These are phyloP conservation scores for human DNA, from an alignment of 2,113 vertebrate species.

Conservation along the genomic window GRCh38 chr3:117127001-117127500, in stretches of 20 bases:
- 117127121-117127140: not conserved
- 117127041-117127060: not conserved
- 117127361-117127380: not conserved
- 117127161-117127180: not conserved
- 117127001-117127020: not conserved
- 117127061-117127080: not conserved
- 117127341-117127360: fast-evolving
- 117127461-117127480: not conserved
- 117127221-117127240: not conserved
- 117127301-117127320: not conserved
- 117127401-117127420: not conserved
- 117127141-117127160: not conserved
- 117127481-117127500: not conserved
- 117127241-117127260: not conserved
- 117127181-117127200: not conserved
- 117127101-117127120: not conserved
- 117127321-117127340: not conserved
- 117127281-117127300: not conserved
- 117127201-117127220: fast-evolving
- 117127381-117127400: not conserved
- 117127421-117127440: not conserved
- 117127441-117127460: not conserved
- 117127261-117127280: fast-evolving
- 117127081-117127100: not conserved
- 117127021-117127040: not conserved